Evolutionary conservation across 2,888 invertebrate species (phyloP).

Genomic region (Amblyjoppa fuscipennis): DNA sequence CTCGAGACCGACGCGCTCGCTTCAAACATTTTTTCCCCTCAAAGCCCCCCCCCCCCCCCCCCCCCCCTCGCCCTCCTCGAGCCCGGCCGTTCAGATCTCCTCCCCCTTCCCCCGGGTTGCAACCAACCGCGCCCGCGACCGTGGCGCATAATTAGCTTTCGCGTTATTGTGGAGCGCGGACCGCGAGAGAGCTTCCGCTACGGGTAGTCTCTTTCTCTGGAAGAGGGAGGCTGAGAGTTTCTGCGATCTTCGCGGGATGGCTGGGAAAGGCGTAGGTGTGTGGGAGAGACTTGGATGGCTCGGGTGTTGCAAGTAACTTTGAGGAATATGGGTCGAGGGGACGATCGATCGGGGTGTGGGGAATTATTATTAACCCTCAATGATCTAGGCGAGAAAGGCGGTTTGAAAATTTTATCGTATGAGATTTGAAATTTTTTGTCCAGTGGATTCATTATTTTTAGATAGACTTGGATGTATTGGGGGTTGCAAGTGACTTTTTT

Average conservation of each 20-base stretch:
- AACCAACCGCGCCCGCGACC: conserved; percentile 70
- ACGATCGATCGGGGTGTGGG: not conserved
- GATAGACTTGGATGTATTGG: not conserved
- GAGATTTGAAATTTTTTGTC: no score
- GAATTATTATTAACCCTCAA: conserved; percentile 19
- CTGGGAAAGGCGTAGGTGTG: conserved; percentile 32
- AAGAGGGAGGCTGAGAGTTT: not conserved
- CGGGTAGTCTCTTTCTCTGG: conserved; percentile 57
- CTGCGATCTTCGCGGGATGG: conserved; percentile 18
- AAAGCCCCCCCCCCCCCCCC: not conserved
- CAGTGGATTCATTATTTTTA: no score
- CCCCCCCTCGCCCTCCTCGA: not conserved
- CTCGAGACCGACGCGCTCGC: conserved; percentile 64
- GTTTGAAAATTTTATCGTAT: not conserved
- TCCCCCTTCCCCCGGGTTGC: not conserved
- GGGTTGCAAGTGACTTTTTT: conserved; percentile 2
- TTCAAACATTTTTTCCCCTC: conserved; percentile 67
- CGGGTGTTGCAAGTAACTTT: conserved; percentile 3
- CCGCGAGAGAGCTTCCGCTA: conserved; percentile 78
- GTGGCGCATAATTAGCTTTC: conserved; percentile 83
- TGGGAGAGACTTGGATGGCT: not conserved
- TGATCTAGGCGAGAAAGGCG: not conserved
- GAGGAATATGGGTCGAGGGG: conserved; percentile 56
- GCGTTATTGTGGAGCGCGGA: conserved; percentile 81
- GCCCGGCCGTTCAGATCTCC: not conserved